A percentile compares a stretch with the other conserved stretches of the same genome.
Conservation (phyloP, 2,888 invertebrate species). For the Drosophila anomalipes region DNA sequence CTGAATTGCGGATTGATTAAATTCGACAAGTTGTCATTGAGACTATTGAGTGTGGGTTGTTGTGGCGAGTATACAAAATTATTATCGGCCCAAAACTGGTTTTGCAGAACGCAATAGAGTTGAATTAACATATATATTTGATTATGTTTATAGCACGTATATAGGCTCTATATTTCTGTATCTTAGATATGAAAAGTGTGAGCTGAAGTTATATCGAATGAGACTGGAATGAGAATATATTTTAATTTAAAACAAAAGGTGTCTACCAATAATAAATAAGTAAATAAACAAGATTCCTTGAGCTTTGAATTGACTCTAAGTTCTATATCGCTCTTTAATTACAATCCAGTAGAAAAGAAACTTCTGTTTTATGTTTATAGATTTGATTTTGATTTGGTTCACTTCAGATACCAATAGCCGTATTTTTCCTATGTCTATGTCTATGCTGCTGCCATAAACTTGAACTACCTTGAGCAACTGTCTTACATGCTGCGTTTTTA, state of each 20-base stretch:
- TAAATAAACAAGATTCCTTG: neutral
- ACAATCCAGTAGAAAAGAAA: neutral
- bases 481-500: slow-evolving; percentile 21
- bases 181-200: neutral
- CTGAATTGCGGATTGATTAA: neutral
- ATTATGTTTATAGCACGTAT: neutral
- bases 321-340: neutral
- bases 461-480: slow-evolving; percentile 14
- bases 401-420: neutral
- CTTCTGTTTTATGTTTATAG: neutral
- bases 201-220: neutral
- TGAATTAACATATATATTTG: neutral
- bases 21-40: slow-evolving; percentile 32
- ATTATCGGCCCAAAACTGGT: slow-evolving; percentile 20
- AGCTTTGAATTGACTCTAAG: too few species aligned
- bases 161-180: neutral
- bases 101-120: slow-evolving; percentile 5
- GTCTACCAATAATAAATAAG: neutral
- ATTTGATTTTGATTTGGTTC: neutral
- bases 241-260: neutral
- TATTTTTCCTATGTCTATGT: neutral
- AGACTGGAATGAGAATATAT: neutral
- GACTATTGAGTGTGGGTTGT: neutral
- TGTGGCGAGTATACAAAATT: neutral
- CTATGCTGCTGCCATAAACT: neutral